Conservation (phyloP, 2,888 invertebrate genomes). For the Trichogramma dendrolimi region DNA sequence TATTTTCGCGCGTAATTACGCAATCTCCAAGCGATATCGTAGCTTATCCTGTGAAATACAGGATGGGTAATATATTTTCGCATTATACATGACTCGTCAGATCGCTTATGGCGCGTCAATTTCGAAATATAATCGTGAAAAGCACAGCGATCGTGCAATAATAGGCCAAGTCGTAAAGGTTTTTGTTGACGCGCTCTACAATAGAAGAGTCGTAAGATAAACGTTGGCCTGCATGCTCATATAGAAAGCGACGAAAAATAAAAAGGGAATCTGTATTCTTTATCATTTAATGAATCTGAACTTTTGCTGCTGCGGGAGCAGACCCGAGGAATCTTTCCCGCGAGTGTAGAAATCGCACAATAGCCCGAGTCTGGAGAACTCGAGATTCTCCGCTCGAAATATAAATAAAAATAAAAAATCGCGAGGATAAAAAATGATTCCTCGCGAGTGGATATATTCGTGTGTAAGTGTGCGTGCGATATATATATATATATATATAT, state of each 20-base stretch:
- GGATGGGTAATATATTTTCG: no score
- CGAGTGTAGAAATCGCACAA: slow-evolving; percentile 4
- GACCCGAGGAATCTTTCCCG: slow-evolving; percentile 16
- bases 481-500: slow-evolving; percentile 3
- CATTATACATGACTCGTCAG: no score
- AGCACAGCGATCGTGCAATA: no score
- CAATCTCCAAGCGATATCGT: no score
- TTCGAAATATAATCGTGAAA: no score
- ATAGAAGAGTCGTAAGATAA: not conserved
- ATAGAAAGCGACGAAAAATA: not conserved
- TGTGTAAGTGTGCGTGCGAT: not conserved
- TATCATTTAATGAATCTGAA: slow-evolving; percentile 47
- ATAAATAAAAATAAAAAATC: slow-evolving; percentile 2
- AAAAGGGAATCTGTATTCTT: slow-evolving; percentile 17
- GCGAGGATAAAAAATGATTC: slow-evolving; percentile 42
- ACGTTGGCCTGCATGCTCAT: not conserved
- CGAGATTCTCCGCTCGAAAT: slow-evolving; percentile 23
- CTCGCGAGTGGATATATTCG: not conserved
- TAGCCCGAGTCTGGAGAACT: slow-evolving; percentile 1
- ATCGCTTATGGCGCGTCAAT: no score
- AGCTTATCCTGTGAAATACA: no score
- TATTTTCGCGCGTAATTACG: no score
- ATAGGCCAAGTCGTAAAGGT: no score
- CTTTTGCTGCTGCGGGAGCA: slow-evolving; percentile 30
- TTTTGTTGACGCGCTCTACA: no score